A percentile compares a stretch with the other conserved stretches of the same genome.
These are phyloP conservation scores for Acanthopleura granulata DNA, from an alignment of 2,888 invertebrate species.

Conservation along the genomic window DNA sequence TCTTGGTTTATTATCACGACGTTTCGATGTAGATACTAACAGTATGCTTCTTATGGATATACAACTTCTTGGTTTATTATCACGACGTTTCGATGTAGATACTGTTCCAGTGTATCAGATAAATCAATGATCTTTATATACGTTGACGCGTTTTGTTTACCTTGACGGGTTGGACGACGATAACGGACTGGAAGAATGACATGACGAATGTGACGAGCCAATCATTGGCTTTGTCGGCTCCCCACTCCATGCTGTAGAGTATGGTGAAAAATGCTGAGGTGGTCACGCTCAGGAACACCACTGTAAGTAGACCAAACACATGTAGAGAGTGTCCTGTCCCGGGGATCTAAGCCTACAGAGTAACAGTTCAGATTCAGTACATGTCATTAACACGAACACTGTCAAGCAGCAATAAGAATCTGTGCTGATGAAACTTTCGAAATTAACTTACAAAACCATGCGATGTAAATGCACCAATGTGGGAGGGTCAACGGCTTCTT, in stretches of 20 bases:
- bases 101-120: too few relatives aligned
- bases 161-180: conserved; percentile 68
- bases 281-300: conserved; percentile 63
- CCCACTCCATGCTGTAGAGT: conserved; percentile 69
- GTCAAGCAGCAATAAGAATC: too few relatives aligned
- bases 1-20: too few relatives aligned
- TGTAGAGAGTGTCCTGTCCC: not conserved
- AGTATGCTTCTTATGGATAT: too few relatives aligned
- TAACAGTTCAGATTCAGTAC: too few relatives aligned
- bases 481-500: conserved; percentile 65
- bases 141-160: conserved; percentile 41
- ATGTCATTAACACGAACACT: too few relatives aligned
- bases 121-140: too few relatives aligned
- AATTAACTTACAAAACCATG: conserved; percentile 63
- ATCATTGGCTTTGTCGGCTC: conserved; percentile 64
- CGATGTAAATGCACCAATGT: conserved; percentile 67
- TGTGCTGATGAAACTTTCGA: not conserved
- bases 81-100: too few relatives aligned
- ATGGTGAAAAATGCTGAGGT: conserved; percentile 68
- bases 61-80: too few relatives aligned
- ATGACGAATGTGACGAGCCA: conserved; percentile 68
- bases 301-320: conserved; percentile 39
- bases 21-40: too few relatives aligned
- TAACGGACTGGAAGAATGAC: conserved; percentile 69
- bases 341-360: too few relatives aligned